Evolutionary conservation across 2,888 invertebrate species (phyloP).

Genomic region (Cinara cedri): DNA sequence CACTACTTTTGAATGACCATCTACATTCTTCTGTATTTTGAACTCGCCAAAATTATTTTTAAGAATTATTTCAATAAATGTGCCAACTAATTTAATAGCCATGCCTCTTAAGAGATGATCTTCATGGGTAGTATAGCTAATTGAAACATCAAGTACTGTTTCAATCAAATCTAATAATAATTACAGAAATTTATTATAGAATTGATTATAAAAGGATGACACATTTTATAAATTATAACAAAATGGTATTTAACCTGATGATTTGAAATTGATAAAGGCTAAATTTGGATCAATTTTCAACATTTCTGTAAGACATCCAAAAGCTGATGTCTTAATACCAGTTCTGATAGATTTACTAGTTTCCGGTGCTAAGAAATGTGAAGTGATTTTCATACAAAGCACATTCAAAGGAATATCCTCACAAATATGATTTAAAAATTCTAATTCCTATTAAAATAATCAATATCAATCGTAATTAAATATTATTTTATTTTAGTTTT

Average conservation of each 20-base stretch:
- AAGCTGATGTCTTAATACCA: constrained; percentile 50
- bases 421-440: constrained; percentile 45
- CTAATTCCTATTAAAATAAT: constrained; percentile 40
- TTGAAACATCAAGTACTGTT: constrained; percentile 63
- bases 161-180: constrained; percentile 11
- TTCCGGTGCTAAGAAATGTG: constrained; percentile 38
- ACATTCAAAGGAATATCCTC: constrained; percentile 46
- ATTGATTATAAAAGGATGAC: not conserved
- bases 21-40: constrained; percentile 16
- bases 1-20: constrained; percentile 2
- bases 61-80: constrained; percentile 70
- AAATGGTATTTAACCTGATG: constrained; percentile 17
- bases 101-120: constrained; percentile 85
- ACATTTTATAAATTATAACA: not conserved
- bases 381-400: constrained; percentile 35
- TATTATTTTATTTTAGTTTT: not conserved
- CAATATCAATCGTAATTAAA: not conserved
- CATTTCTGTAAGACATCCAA: constrained; percentile 46
- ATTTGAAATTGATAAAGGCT: constrained; percentile 29
- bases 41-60: constrained; percentile 56
- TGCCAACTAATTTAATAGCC: constrained; percentile 72
- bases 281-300: constrained; percentile 52
- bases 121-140: constrained; percentile 73
- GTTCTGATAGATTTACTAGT: constrained; percentile 40
- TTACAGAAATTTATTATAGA: not conserved